Evolutionary conservation across 1,140 invertebrate species (phyloP), one percentile per base, ranked within the genome.

Genomic region (Bombus breviceps): DNA sequence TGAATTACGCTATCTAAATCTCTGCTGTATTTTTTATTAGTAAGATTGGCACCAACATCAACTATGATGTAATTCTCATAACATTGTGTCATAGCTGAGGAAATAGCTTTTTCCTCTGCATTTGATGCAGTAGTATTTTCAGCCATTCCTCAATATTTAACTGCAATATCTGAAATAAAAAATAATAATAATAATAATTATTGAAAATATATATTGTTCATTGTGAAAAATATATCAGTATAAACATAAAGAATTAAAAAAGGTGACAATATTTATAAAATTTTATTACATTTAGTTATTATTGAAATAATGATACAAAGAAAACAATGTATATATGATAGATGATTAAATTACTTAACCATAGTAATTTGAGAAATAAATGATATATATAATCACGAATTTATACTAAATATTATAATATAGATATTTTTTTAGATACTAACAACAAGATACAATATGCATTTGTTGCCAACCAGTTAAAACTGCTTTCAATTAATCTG

Each of bases 31-130:
- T 99, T 99, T 94, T 98, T 99, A 96, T 99, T 99, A 8, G 98
- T 99, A 90, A 99, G 96, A 97, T 99, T 99, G 32, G 98, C 98
- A 92, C 98, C 98, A 86, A 98, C 97, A 94, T 99, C 98, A 64
- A 99, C 97, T 75, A 99, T 96, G 93, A 99, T 97, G 94, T 98
- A 97, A 95, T 98, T 98, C 94, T 98, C 97, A 93, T 98, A 98
- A 88, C 96, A 96, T 76, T 96, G 94, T 83, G 95, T 95, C 96
- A 96, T 96, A 25, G 92, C 89, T 3, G 91, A 91, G 12, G 91
- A 83, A 39, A 86, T 78, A 53, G 88, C 68, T 71, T 93, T 91
- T 57, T 93, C 92, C 47, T 93, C 91, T 41, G 85, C 86, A 41
- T 89, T 91, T 39, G 91, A 92, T 81, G 87, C 87, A 87, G 92